phyloP scores from a whole-genome alignment of 2,888 invertebrate genomes.

The Linhomoeus sp. region DNA sequence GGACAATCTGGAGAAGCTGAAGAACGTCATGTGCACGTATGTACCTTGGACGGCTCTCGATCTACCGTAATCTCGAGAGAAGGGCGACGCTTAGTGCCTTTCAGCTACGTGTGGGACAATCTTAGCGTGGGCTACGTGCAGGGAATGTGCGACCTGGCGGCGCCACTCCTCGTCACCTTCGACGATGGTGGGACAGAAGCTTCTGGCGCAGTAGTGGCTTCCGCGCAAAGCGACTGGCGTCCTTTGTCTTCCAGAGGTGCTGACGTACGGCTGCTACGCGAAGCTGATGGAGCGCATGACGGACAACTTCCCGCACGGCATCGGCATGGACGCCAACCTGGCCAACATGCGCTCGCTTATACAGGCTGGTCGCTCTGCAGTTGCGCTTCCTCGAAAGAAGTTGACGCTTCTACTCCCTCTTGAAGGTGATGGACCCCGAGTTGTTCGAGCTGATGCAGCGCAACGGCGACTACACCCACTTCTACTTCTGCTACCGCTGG shows the following conservation, averaged over 20 bases:
- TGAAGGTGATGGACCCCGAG: slow-evolving; percentile 70
- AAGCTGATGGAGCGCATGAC: slow-evolving; percentile 71
- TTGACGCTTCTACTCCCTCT: too few relatives aligned
- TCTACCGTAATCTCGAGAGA: background rate
- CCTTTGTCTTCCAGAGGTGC: slow-evolving; percentile 42
- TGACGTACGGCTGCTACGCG: slow-evolving; percentile 73
- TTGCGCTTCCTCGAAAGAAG: background rate
- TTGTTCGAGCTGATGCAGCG: slow-evolving; percentile 82
- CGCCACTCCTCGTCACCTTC: slow-evolving; percentile 71
- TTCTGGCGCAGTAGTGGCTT: background rate
- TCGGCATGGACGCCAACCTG: slow-evolving; percentile 85
- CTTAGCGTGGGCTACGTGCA: slow-evolving; percentile 84
- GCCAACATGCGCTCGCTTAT: slow-evolving; percentile 62
- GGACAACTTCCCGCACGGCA: slow-evolving; percentile 71
- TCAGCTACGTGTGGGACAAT: slow-evolving; percentile 74
- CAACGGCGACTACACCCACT: slow-evolving; percentile 84
- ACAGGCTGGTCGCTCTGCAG: slow-evolving; percentile 27
- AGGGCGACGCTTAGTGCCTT: background rate
- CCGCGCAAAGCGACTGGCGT: background rate
- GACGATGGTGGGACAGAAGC: slow-evolving; percentile 45
- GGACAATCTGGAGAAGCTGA: slow-evolving; percentile 67
- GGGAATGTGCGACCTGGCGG: slow-evolving; percentile 89
- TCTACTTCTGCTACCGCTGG: slow-evolving; percentile 94
- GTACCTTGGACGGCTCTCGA: slow-evolving; percentile 28
- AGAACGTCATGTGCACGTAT: slow-evolving; percentile 89